Base-by-base conservation (phyloP, 1,140 invertebrate genomes). In the Drosophila subpulchrella region DNA sequence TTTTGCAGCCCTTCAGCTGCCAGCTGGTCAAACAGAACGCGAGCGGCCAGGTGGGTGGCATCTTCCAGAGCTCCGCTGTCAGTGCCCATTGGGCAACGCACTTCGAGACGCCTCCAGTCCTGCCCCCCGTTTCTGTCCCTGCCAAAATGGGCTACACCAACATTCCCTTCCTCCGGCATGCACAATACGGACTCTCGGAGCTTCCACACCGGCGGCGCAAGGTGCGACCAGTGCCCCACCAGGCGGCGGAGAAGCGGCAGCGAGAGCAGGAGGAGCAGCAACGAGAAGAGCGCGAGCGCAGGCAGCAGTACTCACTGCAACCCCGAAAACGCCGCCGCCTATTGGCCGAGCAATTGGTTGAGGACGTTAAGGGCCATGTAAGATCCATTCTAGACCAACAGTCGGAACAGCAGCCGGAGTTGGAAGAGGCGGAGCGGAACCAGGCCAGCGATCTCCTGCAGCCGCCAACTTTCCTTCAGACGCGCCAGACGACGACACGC, bases 31-130 rank as follows among this genome's bases (percentile, higher is more conserved):
- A 78, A 12, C 71, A 92, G 68, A 77, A 72, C 50, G 73, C 71
- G 39, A 80, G 71, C 17, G 81, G 75, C 11, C 30, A 80, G 30
- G 6, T 81, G 32, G 83, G 72, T 12, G 78, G 78, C 13, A 81
- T 91, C 24, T 92, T 89, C 6, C 85, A 92, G 11, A 88, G 81
- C 53, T 85, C 89, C 4, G 80, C 83, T 0, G 41, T 91, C 36
- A 81, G 82, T 32, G 75, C 83, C 8, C 71, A 89, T 38, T 80
- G 78, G 86, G 78, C 70, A 11, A 88, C 90, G 10, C 44, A 57
- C 3, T 42, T 59, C 47, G 17, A 20, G 1, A 34, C 24, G 12
- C 30, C 41, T 1, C 32, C 12, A 12, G n/a, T 11, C 15, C 10
- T 5, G 1, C 3, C 27, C 0, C 6, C 13, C 11, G 5, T 20